A percentile compares a stretch with the other conserved stretches of the same genome.
These are phyloP conservation scores for Marasmarcha lunaedactyla DNA, from an alignment of 2,888 invertebrate genomes.

Conservation along the genomic window DNA sequence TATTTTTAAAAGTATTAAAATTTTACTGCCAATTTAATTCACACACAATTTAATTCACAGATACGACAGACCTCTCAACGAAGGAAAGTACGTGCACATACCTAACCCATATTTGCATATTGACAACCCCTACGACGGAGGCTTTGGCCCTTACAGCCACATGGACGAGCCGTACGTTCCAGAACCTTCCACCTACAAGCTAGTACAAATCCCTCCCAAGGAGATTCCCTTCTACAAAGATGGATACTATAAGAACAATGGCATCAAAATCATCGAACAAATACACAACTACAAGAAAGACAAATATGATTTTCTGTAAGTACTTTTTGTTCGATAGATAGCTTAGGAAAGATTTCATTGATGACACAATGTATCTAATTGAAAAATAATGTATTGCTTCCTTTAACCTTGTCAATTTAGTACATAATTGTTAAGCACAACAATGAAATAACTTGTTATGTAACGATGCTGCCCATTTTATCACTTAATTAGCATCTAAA, in stretches of 20 bases:
- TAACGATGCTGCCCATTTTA: too few relatives aligned
- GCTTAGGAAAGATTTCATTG: neutral
- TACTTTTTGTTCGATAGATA: neutral
- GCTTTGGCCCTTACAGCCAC: constrained; percentile 53
- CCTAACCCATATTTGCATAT: constrained; percentile 66
- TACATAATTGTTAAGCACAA: too few relatives aligned
- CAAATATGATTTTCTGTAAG: constrained; percentile 66
- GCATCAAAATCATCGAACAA: constrained; percentile 61
- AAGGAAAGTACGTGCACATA: constrained; percentile 65
- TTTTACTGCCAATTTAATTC: too few relatives aligned
- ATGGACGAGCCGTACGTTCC: constrained; percentile 59
- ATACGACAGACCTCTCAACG: constrained; percentile 51
- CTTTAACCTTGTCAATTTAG: too few relatives aligned
- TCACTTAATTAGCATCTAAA: too few relatives aligned
- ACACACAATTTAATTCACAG: constrained; percentile 28
- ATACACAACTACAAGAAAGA: constrained; percentile 60
- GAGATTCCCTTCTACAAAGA: constrained; percentile 57
- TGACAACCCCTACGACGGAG: constrained; percentile 58
- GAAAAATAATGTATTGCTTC: too few relatives aligned
- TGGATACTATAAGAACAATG: constrained; percentile 63
- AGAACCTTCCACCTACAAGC: constrained; percentile 46
- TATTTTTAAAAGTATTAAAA: too few relatives aligned
- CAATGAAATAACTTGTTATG: too few relatives aligned
- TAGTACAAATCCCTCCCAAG: constrained; percentile 38
- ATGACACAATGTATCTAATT: too few relatives aligned